Evolutionary conservation across 1,140 invertebrate genomes (phyloP).

Genomic region (Luehdorfia chinensis): DNA sequence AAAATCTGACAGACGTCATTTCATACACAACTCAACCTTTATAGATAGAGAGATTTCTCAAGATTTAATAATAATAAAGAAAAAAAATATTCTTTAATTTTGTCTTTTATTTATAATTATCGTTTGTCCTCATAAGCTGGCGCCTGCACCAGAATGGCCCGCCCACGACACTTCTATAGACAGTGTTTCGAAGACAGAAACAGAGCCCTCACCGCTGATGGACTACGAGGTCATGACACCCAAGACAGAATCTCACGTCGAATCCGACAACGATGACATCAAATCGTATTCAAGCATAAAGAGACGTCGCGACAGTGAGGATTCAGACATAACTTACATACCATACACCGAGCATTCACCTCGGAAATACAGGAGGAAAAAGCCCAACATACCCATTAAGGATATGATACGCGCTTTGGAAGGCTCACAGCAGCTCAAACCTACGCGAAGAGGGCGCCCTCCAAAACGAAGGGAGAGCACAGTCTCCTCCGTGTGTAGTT

Average conservation of each 20-base stretch:
- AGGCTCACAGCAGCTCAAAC: constrained; percentile 49
- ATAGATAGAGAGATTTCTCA: too few relatives aligned
- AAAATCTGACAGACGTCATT: too few relatives aligned
- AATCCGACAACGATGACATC: constrained; percentile 52
- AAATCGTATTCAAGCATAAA: constrained; percentile 37
- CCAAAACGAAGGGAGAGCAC: constrained; percentile 62
- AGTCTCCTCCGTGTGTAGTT: constrained; percentile 54
- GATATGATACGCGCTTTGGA: constrained; percentile 63
- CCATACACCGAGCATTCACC: constrained; percentile 50
- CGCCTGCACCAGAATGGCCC: constrained; percentile 21
- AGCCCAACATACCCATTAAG: constrained; percentile 57
- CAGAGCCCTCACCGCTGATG: constrained; percentile 34
- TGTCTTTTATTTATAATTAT: too few relatives aligned
- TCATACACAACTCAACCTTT: too few relatives aligned
- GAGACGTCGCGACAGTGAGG: constrained; percentile 54
- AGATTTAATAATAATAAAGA: too few relatives aligned
- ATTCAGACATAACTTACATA: constrained; percentile 62
- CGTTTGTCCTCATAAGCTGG: too few relatives aligned
- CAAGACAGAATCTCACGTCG: constrained; percentile 55
- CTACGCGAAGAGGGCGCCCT: constrained; percentile 55
- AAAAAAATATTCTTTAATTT: too few relatives aligned
- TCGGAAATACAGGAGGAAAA: constrained; percentile 48
- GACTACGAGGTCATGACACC: constrained; percentile 60
- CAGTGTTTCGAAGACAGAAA: constrained; percentile 27
- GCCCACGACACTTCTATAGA: constrained; percentile 24